Base-by-base conservation (phyloP, 2,888 invertebrate genomes). In the Drosophila dives region DNA sequence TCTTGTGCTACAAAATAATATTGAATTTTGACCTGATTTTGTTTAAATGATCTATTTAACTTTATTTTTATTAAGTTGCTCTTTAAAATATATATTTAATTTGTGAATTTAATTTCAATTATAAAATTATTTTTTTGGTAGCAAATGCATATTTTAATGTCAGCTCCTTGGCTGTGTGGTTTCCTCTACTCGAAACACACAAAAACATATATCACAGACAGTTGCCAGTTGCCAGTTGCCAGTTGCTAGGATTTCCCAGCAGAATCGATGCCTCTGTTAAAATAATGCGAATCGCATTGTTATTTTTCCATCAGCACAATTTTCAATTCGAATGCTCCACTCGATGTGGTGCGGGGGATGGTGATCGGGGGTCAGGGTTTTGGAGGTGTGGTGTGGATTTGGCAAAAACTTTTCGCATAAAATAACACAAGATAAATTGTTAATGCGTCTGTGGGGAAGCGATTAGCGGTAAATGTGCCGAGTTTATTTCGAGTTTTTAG, bases 401-500 rank as follows among this genome's bases (percentile, higher is more conserved):
- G 48, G 67, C 67, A 29, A 63, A 89, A 88, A 89, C 64, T 88
- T 88, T 88, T 86, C 88, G 77, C 82, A 89, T 91, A 90, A 91
- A 89, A 91, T 85, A 87, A 80, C 79, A 77, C 74, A 91, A 91
- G 89, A 89, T 89, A 89, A 90, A 90, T 91, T 90, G 89, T 89
- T 89, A 91, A 90, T 91, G 91, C 81, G 89, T 89, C 90, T 91
- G 83, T 87, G 77, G 89, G 89, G 89, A 91, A 81, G 87, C 89
- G 91, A 91, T 89, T 89, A 89, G 91, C 81, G 87, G 87, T 81
- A 81, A 91, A 89, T 89, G 90, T 86, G 83, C 78, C 61, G 83
- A 83, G 88, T 86, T 90, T 86, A 87, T 83, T 70, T 84, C 68
- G 58, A 78, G 67, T 86, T 84, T 77, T 55, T 45, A 53, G 75